These are phyloP conservation scores for Nineta flava DNA, from an alignment of 2,888 invertebrate species.

Conservation along the genomic window DNA sequence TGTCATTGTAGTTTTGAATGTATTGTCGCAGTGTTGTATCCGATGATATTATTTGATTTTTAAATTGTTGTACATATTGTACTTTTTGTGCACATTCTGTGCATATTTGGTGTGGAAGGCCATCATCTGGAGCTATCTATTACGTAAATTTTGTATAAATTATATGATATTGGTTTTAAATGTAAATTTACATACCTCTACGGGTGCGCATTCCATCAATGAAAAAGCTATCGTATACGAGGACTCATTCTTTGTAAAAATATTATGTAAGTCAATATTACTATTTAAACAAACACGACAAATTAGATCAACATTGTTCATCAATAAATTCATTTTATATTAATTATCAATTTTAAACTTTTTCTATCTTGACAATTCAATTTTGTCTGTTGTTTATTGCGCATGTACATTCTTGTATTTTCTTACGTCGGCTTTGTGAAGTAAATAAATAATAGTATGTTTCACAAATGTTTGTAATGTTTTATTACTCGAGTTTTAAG, in stretches of 20 bases:
- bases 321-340: conserved; percentile 1
- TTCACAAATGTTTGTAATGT: too few species aligned
- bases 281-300: conserved; percentile 4
- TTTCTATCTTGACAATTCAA: too few species aligned
- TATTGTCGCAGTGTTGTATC: neutral
- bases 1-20: neutral
- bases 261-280: neutral
- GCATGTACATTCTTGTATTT: too few species aligned
- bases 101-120: neutral
- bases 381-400: too few species aligned
- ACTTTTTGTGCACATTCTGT: conserved; percentile 2
- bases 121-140: neutral
- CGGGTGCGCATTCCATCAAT: conserved; percentile 4
- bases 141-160: neutral
- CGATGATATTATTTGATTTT: conserved; percentile 1
- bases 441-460: too few species aligned
- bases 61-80: neutral
- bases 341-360: neutral
- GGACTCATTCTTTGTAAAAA: conserved; percentile 1
- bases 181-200: conserved; percentile 1
- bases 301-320: neutral
- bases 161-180: neutral
- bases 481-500: too few species aligned
- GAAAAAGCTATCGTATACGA: neutral
- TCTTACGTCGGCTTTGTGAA: too few species aligned